phyloP scores from a whole-genome alignment of 2,888 invertebrate genomes.

The Himalopsyche anomala region DNA sequence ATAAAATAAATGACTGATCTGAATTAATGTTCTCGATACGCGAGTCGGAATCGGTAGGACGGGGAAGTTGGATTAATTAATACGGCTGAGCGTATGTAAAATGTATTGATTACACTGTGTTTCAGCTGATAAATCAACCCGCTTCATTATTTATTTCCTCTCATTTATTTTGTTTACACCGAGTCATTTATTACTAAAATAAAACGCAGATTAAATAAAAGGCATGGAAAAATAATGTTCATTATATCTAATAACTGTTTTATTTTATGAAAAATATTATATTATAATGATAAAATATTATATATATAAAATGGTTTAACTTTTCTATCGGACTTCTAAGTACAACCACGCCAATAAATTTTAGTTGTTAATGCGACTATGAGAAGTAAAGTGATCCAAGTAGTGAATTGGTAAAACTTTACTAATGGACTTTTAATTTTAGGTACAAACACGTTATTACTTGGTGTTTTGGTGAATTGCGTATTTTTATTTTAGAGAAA shows the following conservation, averaged over 20 bases:
- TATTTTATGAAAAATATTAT: not conserved
- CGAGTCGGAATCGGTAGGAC: constrained; percentile 45
- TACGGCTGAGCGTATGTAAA: constrained; percentile 54
- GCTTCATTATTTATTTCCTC: constrained; percentile 51
- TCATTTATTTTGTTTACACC: not conserved
- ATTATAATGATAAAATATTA: no score
- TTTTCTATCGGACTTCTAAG: no score
- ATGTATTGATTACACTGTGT: constrained; percentile 60
- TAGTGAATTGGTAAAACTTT: no score
- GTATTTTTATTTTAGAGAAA: no score
- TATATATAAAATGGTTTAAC: no score
- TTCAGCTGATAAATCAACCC: constrained; percentile 53
- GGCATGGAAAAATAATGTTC: not conserved
- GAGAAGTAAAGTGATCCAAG: no score
- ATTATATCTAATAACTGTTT: not conserved
- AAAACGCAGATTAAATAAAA: not conserved
- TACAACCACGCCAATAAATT: no score
- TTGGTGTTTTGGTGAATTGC: no score
- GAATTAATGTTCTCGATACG: constrained; percentile 38
- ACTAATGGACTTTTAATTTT: no score
- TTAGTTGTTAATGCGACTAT: no score
- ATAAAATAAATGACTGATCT: constrained; percentile 35
- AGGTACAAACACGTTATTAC: no score
- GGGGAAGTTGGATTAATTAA: constrained; percentile 50
- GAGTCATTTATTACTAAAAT: not conserved